phyloP scores from a whole-genome alignment of 2,113 vertebrate species.

The Corythoichthys intestinalis region DNA sequence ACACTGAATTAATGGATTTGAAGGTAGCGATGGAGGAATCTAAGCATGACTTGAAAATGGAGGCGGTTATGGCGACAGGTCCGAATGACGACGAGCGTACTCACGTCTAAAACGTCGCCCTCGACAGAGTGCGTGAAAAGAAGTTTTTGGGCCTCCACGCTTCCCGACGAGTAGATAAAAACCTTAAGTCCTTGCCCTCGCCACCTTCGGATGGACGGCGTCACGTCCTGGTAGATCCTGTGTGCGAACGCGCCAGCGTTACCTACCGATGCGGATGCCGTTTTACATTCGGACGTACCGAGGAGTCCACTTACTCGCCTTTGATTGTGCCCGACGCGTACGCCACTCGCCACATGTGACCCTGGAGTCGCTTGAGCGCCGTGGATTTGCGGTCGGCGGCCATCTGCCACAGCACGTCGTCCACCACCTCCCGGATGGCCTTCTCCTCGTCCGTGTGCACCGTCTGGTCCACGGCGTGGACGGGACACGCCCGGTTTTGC shows the following conservation, averaged over 20 bases:
- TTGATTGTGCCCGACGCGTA: slow-evolving; percentile 85
- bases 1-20: too few species aligned
- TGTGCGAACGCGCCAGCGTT: background rate
- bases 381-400: slow-evolving; percentile 91
- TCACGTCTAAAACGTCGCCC: slow-evolving; percentile 88
- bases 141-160: slow-evolving; percentile 94
- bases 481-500: slow-evolving; percentile 79
- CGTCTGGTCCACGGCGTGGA: slow-evolving; percentile 78
- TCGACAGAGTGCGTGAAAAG: slow-evolving; percentile 89
- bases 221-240: slow-evolving; percentile 90
- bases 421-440: slow-evolving; percentile 84
- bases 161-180: slow-evolving; percentile 95
- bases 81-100: slow-evolving; percentile 12
- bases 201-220: slow-evolving; percentile 86
- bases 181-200: slow-evolving; percentile 82
- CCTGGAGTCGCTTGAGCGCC: slow-evolving; percentile 92
- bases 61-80: too few species aligned
- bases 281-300: background rate
- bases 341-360: slow-evolving; percentile 93
- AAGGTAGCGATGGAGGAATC: too few species aligned
- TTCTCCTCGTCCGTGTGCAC: slow-evolving; percentile 80
- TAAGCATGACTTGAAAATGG: too few species aligned
- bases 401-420: slow-evolving; percentile 95
- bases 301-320: slow-evolving; percentile 85
- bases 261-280: too few species aligned